Conservation (phyloP, 2,113 vertebrate genomes). For the Strix uralensis region DNA sequence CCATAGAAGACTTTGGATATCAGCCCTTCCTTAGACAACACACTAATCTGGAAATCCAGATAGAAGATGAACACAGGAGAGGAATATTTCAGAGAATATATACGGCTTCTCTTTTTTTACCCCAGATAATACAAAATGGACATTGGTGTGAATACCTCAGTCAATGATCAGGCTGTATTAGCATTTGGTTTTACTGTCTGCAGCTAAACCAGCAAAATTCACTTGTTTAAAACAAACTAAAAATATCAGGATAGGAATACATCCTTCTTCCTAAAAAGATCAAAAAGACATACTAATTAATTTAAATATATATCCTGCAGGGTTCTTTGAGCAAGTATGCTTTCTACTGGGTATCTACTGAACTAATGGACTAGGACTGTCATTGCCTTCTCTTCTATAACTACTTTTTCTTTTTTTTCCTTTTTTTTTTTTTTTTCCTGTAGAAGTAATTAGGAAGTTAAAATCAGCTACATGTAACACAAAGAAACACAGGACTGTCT, state of each 20-base stretch:
- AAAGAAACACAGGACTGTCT: not conserved
- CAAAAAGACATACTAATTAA: not conserved
- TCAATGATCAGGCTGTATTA: not conserved
- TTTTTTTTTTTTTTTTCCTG: accelerated
- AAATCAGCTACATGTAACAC: not conserved
- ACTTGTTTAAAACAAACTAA: not conserved
- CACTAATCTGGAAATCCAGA: not conserved
- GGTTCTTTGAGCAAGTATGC: not conserved
- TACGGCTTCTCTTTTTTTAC: not conserved
- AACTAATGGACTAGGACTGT: not conserved
- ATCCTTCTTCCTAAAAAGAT: not conserved
- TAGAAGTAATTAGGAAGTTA: not conserved
- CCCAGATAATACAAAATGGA: not conserved
- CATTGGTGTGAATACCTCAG: not conserved
- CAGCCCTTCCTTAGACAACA: not conserved
- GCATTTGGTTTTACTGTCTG: not conserved
- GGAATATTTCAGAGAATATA: not conserved
- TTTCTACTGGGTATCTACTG: not conserved
- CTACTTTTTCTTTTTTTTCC: not conserved
- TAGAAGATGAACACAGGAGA: not conserved
- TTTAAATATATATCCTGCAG: not conserved
- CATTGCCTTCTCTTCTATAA: not conserved
- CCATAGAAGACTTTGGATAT: not conserved
- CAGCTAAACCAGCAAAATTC: not conserved
- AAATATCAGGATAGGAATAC: not conserved